These are phyloP conservation scores for Rutpela maculata DNA, from an alignment of 2,888 invertebrate species.

Conservation along the genomic window DNA sequence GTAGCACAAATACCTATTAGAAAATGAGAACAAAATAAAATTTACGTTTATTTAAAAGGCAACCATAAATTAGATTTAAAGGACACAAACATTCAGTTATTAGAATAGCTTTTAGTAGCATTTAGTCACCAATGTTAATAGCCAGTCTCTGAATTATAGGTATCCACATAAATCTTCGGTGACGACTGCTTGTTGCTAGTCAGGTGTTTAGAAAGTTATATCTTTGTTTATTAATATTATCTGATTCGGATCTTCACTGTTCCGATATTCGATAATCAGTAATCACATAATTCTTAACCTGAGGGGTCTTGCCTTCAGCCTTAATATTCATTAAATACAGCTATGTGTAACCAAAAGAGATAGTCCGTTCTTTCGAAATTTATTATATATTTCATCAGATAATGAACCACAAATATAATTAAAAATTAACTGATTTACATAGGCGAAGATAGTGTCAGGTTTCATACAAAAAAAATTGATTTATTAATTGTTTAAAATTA, in stretches of 20 bases:
- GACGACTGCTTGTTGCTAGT: slow-evolving; percentile 19
- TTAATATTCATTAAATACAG: slow-evolving; percentile 46
- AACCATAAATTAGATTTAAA: slow-evolving; percentile 21
- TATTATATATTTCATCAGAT: slow-evolving; percentile 52
- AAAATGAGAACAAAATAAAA: neutral
- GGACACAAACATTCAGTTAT: slow-evolving; percentile 12
- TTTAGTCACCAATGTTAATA: slow-evolving; percentile 19
- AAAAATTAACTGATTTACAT: slow-evolving; percentile 54
- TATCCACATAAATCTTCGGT: slow-evolving; percentile 30
- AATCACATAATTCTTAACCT: slow-evolving; percentile 33
- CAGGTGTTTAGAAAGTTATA: slow-evolving; percentile 41
- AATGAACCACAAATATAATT: slow-evolving; percentile 51
- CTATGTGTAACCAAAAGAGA: slow-evolving; percentile 50
- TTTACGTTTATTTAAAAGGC: neutral
- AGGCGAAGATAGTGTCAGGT: slow-evolving; percentile 47
- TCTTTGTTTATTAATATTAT: slow-evolving; percentile 40
- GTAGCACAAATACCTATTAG: too few relatives aligned
- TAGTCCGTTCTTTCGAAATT: slow-evolving; percentile 49
- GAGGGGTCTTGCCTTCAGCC: slow-evolving; percentile 21
- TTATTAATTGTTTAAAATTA: slow-evolving; percentile 30
- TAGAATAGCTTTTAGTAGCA: slow-evolving; percentile 19
- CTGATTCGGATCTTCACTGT: slow-evolving; percentile 33
- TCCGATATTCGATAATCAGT: slow-evolving; percentile 39
- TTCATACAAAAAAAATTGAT: slow-evolving; percentile 28
- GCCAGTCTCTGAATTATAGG: slow-evolving; percentile 18